Base-by-base conservation (phyloP, 2,888 invertebrate species). In the Notodonta dromedarius region DNA sequence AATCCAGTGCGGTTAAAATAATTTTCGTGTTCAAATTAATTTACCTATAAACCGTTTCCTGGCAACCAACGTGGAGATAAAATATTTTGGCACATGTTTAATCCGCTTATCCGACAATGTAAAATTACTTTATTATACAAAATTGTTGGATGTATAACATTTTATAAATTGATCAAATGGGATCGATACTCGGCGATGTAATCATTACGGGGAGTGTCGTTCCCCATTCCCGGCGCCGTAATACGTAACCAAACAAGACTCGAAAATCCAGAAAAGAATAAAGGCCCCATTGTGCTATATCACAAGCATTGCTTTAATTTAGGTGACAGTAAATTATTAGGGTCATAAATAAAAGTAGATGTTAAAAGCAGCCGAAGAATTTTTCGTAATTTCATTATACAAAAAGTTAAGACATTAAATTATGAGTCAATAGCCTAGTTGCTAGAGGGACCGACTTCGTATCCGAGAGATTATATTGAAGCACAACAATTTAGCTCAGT, bases 321-420 rank as follows among this genome's bases (percentile, higher is more conserved):
- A 75, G 76, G 76, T 78, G 87, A 86, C 87, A 87, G 84, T 87
- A 88, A 91, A 88, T 89, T 91, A 91, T 90, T 86, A 82, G 73
- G 82, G 83, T 72, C 79, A 89, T 90, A 91, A 91, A 91, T 90
- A 90, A 88, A 85, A 85, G 84, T 85, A 89, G 90, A 89, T 89
- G 89, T 89, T 85, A 85, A 83, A 87, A 90, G 83, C 84, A 86
- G 84, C 81, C 79, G 73, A 83, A 85, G 86, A 85, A 84, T 90
- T 89, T 89, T 90, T 86, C 83, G 84, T 89, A 89, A 88, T 90
- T 90, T 90, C 89, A 89, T 90, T 88, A 89, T 80, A 84, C 76
- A 54, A 82, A 88, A 91, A 88, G 85, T 89, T 89, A 78, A 79
- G 76, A 35, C 85, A 85, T 89, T 87, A 85, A 84, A 82, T 3